Evolutionary conservation across 2,113 vertebrate genomes (phyloP).

Genomic region (Otolemur garnettii): DNA sequence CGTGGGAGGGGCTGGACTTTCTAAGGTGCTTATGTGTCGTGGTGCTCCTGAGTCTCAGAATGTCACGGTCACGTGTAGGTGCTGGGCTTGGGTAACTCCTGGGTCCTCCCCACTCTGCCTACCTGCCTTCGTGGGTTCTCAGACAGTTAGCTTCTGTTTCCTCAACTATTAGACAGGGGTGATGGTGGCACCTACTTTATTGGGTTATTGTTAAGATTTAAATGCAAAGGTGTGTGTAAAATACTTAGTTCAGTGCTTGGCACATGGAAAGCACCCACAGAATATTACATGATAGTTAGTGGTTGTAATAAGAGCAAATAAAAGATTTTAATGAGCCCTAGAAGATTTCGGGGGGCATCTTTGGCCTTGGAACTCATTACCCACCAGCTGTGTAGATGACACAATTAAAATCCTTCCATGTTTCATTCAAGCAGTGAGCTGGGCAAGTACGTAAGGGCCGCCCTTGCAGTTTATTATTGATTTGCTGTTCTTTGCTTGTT

Average conservation of each 20-base stretch:
- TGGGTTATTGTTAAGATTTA: neutral
- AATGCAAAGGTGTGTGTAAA: neutral
- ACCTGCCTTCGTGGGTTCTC: neutral
- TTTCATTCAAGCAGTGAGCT: neutral
- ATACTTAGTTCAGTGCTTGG: neutral
- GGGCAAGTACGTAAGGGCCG: neutral
- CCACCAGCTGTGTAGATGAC: neutral
- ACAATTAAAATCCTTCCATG: neutral
- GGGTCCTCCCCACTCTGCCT: neutral
- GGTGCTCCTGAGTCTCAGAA: fast-evolving
- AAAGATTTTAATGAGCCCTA: neutral
- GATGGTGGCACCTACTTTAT: neutral
- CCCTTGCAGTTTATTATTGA: neutral
- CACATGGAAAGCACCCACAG: neutral
- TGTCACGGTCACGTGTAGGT: fast-evolving
- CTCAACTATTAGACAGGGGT: neutral
- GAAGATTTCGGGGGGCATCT: neutral
- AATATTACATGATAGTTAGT: neutral
- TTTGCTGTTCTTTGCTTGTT: neutral
- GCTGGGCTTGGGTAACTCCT: neutral
- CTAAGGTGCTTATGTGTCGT: neutral
- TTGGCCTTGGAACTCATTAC: neutral
- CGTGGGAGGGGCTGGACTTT: neutral
- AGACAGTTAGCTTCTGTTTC: neutral
- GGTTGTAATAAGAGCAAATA: neutral